Evolutionary conservation across 2,888 invertebrate species (phyloP), one percentile per base, ranked within the genome.

Genomic region (Lasioglossum marginatum): DNA sequence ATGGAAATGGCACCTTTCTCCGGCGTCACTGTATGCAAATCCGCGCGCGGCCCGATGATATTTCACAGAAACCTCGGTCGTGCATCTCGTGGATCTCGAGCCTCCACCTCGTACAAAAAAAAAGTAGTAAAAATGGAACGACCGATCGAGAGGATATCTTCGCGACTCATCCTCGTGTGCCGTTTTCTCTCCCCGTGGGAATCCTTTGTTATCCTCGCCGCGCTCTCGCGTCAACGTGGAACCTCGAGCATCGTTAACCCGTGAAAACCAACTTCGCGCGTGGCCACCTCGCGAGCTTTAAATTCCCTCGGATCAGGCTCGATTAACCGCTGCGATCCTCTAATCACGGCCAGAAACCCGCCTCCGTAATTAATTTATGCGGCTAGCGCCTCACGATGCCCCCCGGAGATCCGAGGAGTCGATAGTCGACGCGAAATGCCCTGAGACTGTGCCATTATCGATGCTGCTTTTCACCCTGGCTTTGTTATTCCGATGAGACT

Each of bases 351-450:
- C 52, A 72, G 83, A 82, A 71, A 77, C 83, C 79, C 83, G 77
- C 70, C 73, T 74, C 74, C 60, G 79, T 92, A 92, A 92, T 92
- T 92, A 92, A 91, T 87, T 89, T 89, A 88, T 81, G 88, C 87
- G 87, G 87, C 84, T 70, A 48, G 75, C 80, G 72, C 76, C 82
- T 88, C 85, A 85, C 91, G 88, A 89, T 85, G 88, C 88, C 86
- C 89, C 85, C 48, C 78, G 73, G 70, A 89, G 93, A 93, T 93
- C 90, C 88, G 87, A 88, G 86, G 88, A 68, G 79, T 88, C 89
- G 92, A 92, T 93, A 92, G 85, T 85, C 76, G 70, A 70, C 81
- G 63, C 77, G 52, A 52, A 52, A 52, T 52, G 52, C 23, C 23
- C 52, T 52, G 52, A 52, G 52, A 52, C 52, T 52, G 52, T 23